phyloP scores from a whole-genome alignment of 1,140 invertebrate genomes.

The Danaus melanippus region DNA sequence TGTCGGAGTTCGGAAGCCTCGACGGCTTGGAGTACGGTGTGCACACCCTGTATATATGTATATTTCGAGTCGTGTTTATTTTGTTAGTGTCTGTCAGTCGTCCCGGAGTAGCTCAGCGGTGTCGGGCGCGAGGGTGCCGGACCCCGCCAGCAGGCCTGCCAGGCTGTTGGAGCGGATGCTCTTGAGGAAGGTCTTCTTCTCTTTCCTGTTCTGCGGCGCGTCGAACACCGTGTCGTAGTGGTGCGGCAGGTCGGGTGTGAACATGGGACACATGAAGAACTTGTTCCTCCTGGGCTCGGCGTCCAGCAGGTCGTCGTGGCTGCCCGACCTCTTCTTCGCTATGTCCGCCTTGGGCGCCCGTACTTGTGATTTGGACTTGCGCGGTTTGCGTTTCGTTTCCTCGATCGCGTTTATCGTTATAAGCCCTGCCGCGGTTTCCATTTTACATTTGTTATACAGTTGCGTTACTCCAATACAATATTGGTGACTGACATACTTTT shows the following conservation, averaged over 20 bases:
- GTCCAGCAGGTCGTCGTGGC: conserved; percentile 54
- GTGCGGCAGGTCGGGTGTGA: conserved; percentile 32
- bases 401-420: conserved; percentile 26
- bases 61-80: too few species aligned
- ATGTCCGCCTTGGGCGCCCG: conserved; percentile 27
- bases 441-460: conserved; percentile 1
- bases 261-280: conserved; percentile 46
- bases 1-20: conserved; percentile 2
- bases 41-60: too few species aligned
- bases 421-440: conserved; percentile 14
- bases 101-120: conserved; percentile 49
- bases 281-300: conserved; percentile 29
- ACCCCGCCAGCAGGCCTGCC: conserved; percentile 40
- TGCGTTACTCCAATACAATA: not conserved
- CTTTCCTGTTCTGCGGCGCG: conserved; percentile 22
- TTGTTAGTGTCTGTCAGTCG: conserved; percentile 20
- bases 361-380: conserved; percentile 48
- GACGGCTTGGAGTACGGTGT: not conserved
- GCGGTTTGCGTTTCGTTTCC: conserved; percentile 33
- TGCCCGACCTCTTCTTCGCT: conserved; percentile 42
- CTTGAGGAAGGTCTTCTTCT: conserved; percentile 46
- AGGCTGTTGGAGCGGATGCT: conserved; percentile 51
- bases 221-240: conserved; percentile 57
- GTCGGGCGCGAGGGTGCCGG: conserved; percentile 40
- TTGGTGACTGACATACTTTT: too few species aligned